Conservation (phyloP, 2,888 invertebrate species). For the Dione juno region DNA sequence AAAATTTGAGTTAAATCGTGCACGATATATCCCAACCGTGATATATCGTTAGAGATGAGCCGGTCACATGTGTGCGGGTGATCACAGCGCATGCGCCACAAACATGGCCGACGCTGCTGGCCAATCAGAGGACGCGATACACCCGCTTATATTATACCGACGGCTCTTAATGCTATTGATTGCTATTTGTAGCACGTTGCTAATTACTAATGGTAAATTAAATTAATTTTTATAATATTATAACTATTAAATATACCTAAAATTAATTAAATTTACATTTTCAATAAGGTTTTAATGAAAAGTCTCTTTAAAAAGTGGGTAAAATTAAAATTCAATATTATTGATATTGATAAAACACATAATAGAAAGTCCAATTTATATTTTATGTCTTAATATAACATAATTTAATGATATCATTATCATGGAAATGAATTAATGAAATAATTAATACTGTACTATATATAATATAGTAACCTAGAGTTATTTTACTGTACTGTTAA, state of each 20-base stretch:
- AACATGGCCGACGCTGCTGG: slow-evolving; percentile 74
- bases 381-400: slow-evolving; percentile 1
- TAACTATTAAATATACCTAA: neutral
- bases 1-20: slow-evolving; percentile 28
- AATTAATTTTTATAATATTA: slow-evolving; percentile 12
- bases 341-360: neutral
- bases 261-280: neutral
- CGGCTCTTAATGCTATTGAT: slow-evolving; percentile 71
- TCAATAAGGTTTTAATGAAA: neutral
- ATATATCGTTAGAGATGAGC: slow-evolving; percentile 46
- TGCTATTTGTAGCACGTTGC: slow-evolving; percentile 55
- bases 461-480: too few species aligned
- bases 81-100: slow-evolving; percentile 74
- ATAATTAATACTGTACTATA: too few species aligned
- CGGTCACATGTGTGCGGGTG: slow-evolving; percentile 67
- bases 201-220: slow-evolving; percentile 40
- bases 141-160: slow-evolving; percentile 63
- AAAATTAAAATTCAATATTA: neutral
- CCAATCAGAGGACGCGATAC: slow-evolving; percentile 65
- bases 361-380: neutral
- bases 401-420: slow-evolving; percentile 1
- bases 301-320: too few species aligned
- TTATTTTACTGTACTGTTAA: neutral
- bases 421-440: too few species aligned
- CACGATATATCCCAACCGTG: slow-evolving; percentile 33